Conservation (phyloP, 2,888 invertebrate genomes). For the Cheiracanthium punctorium region DNA sequence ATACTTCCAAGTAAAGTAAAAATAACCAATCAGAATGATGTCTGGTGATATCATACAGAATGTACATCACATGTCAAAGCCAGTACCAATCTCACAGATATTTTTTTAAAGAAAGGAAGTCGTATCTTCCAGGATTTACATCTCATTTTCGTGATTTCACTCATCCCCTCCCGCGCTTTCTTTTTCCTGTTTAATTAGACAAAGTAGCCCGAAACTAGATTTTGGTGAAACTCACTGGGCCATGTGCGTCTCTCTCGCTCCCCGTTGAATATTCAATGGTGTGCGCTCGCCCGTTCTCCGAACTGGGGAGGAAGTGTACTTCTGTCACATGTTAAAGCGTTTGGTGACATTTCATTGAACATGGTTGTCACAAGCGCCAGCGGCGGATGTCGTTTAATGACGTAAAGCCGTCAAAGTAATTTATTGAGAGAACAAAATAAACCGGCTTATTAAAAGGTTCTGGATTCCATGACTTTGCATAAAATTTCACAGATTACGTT, state of each 20-base stretch:
- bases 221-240: not conserved
- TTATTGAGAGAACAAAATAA: not conserved
- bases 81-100: not conserved
- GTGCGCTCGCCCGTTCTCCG: constrained; percentile 8
- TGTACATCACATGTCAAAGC: not conserved
- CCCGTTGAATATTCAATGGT: constrained; percentile 48
- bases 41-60: too few relatives aligned
- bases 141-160: not conserved
- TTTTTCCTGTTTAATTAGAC: constrained; percentile 36
- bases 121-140: not conserved
- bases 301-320: constrained; percentile 4
- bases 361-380: constrained; percentile 48
- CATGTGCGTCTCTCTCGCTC: not conserved
- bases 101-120: not conserved
- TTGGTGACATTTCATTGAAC: constrained; percentile 45
- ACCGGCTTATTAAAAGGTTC: not conserved
- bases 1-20: too few relatives aligned
- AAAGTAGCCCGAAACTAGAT: constrained; percentile 15
- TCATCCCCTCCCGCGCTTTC: not conserved
- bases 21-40: too few relatives aligned
- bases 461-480: too few relatives aligned
- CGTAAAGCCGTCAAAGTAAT: constrained; percentile 18
- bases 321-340: constrained; percentile 56
- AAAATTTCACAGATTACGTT: too few relatives aligned
- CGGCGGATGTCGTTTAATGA: constrained; percentile 46